Percentiles rank a stretch among this genome's conserved stretches.
phyloP scores from a whole-genome alignment of 2,888 invertebrate genomes.

The Amphipyra berbera region DNA sequence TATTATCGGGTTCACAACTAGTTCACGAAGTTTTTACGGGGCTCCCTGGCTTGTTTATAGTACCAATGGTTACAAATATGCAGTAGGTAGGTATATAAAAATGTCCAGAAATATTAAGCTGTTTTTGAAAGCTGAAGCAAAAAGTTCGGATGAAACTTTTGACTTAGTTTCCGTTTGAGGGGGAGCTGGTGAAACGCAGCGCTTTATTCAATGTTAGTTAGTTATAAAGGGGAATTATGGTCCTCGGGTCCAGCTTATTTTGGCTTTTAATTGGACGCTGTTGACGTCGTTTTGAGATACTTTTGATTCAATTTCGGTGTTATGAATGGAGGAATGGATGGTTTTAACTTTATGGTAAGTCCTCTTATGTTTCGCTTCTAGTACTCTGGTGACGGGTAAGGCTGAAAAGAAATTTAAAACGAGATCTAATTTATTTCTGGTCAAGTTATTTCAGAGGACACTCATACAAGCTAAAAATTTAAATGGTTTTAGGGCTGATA shows the following conservation, averaged over 20 bases:
- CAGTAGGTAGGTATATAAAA: slow-evolving; percentile 4
- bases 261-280: not conserved
- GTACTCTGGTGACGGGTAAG: no score
- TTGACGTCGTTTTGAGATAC: not conserved
- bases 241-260: not conserved
- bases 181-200: not conserved
- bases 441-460: no score
- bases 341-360: no score
- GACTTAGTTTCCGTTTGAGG: slow-evolving; percentile 10
- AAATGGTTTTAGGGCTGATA: no score
- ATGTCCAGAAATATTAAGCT: slow-evolving; percentile 34
- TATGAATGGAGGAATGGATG: no score
- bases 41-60: slow-evolving; percentile 27
- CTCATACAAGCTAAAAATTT: no score
- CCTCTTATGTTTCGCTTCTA: no score
- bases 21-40: slow-evolving; percentile 33
- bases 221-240: not conserved
- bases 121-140: slow-evolving; percentile 30
- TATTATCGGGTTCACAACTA: slow-evolving; percentile 42
- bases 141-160: slow-evolving; percentile 25
- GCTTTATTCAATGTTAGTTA: slow-evolving; percentile 7
- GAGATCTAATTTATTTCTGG: no score
- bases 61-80: slow-evolving; percentile 23
- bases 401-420: no score
- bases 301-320: no score